Percentiles rank a stretch among this genome's conserved stretches.
phyloP scores from a whole-genome alignment of 92 coral and sea anemone species.

The Palythoa caribaeorum region DNA sequence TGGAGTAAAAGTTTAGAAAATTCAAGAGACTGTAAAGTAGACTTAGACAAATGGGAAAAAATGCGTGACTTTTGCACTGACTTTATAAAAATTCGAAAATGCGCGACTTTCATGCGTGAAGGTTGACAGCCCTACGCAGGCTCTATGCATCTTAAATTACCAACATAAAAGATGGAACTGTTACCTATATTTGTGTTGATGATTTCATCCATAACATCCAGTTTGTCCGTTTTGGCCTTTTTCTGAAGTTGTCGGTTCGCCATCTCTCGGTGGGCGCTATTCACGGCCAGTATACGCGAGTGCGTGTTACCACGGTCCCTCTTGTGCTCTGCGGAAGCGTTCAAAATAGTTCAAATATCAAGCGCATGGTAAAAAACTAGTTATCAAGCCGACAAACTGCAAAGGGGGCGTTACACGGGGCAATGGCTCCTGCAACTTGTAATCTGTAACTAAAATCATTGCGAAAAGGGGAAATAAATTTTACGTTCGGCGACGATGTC shows the following conservation, averaged over 20 bases:
- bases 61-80: no score
- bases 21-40: no score
- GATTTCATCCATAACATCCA: slow-evolving; percentile 40
- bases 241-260: slow-evolving; percentile 24
- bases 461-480: no score
- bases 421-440: neutral
- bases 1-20: no score
- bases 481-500: no score
- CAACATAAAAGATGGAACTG: neutral
- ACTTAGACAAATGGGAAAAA: no score
- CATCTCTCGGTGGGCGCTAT: slow-evolving; percentile 32
- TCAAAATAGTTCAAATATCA: neutral
- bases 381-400: no score
- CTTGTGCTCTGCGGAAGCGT: slow-evolving; percentile 23
- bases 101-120: no score
- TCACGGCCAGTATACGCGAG: slow-evolving; percentile 38
- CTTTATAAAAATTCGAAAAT: no score
- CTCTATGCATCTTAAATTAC: neutral
- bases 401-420: neutral
- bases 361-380: neutral
- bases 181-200: slow-evolving; percentile 26
- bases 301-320: slow-evolving; percentile 18
- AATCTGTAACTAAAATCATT: no score
- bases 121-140: no score
- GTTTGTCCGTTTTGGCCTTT: slow-evolving; percentile 24